Conservation (phyloP, 2,113 vertebrate genomes). For the Tachysurus fulvidraco region DNA sequence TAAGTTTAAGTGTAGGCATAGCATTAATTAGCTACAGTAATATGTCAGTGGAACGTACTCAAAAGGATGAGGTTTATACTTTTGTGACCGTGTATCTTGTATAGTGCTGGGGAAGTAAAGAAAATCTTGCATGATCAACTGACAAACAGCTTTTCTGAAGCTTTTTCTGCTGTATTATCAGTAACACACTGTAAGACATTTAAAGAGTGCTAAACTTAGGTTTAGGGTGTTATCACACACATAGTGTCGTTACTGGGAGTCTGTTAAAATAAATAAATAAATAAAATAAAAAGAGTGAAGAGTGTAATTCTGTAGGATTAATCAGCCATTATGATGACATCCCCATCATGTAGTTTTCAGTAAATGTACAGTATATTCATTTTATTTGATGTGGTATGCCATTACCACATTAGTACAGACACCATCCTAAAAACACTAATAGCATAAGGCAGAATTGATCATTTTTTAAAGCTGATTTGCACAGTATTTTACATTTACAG, state of each 20-base stretch:
- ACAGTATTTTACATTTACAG: no score
- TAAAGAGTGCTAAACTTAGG: no score
- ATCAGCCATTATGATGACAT: neutral
- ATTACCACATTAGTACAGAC: neutral
- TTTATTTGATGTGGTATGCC: neutral
- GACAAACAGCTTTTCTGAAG: neutral
- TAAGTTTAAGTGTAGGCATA: neutral
- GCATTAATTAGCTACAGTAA: constrained; percentile 1
- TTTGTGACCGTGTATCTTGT: neutral
- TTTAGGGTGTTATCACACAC: neutral
- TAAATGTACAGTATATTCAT: neutral
- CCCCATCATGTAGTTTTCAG: neutral
- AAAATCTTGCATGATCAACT: neutral
- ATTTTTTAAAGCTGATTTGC: neutral
- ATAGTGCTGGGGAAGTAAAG: neutral
- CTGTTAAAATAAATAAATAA: no score
- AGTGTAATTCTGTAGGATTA: neutral
- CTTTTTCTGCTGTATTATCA: neutral
- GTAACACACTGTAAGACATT: neutral
- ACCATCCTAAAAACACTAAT: neutral
- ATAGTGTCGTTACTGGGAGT: neutral
- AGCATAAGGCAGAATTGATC: neutral
- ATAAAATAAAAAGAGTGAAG: no score
- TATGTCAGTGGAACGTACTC: neutral
- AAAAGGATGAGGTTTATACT: neutral